These are phyloP conservation scores for Python bivittatus DNA, from an alignment of 2,113 vertebrate species.

Conservation along the genomic window DNA sequence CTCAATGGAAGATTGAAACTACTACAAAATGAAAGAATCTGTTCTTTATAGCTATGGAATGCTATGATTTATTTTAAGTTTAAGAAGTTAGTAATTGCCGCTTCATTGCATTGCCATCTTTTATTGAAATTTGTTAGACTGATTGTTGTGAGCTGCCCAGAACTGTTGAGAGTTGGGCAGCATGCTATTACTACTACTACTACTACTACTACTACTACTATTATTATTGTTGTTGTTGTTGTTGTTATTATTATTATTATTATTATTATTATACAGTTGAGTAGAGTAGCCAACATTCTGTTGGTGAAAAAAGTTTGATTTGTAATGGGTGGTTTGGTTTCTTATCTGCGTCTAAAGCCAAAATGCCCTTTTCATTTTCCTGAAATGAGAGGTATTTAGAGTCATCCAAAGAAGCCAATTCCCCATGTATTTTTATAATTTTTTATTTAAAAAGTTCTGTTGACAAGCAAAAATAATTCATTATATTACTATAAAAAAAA, in stretches of 20 bases:
- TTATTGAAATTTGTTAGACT: too few relatives aligned
- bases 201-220: too few relatives aligned
- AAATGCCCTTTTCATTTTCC: background rate
- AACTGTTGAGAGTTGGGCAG: too few relatives aligned
- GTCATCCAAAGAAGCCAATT: background rate
- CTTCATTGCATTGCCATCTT: too few relatives aligned
- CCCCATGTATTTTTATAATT: background rate
- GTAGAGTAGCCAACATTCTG: background rate
- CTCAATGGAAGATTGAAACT: background rate
- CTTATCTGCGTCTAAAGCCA: too few relatives aligned
- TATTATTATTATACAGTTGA: background rate
- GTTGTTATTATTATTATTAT: too few relatives aligned
- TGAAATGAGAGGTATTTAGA: background rate
- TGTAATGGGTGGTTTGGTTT: too few relatives aligned
- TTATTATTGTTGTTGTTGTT: too few relatives aligned
- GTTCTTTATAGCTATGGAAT: background rate
- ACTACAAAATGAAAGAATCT: background rate
- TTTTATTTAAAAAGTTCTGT: too few relatives aligned
- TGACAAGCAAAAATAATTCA: background rate
- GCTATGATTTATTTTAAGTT: background rate
- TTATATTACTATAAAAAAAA: background rate
- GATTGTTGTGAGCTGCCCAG: too few relatives aligned
- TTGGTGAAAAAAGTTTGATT: background rate
- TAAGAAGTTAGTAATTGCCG: background rate
- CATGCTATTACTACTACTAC: too few relatives aligned